Evolutionary conservation across 2,113 vertebrate species (phyloP), one percentile per base, ranked within the genome.

Genomic region (Coreoperca whiteheadi): DNA sequence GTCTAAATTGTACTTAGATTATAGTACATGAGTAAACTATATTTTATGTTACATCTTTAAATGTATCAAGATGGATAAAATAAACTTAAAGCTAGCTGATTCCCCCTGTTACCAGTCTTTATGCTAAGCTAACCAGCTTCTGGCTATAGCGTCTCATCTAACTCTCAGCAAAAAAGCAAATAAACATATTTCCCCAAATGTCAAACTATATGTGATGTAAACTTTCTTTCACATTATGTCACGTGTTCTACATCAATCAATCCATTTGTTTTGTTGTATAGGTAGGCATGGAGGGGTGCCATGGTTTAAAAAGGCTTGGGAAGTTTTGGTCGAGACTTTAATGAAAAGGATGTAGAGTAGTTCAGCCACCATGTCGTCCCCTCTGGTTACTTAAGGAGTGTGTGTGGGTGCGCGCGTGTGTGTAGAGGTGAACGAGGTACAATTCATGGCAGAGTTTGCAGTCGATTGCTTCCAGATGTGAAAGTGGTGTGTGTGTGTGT

Each of bases 401-500:
- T 71, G n/a, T 43, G 53, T 57, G 28, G 50, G 57, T 46, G 74
- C 56, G 43, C 66, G 71, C 53, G 25, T 57, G 60, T 59, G 34
- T 54, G 6, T 30, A 16, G 85, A 85, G 82, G 83, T 87, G 73
- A 79, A 82, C 1, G 87, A 89, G 90, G 77, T 81, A 79, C 41
- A 39, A 67, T 72, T 88, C 71, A 88, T 85, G 79, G 82, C 74
- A 81, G 87, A 87, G 54, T 80, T 74, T 87, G 59, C n/a, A 81
- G 67, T 53, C 48, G 30, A 95, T 90, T 88, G 83, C 87, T 92
- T 87, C 92, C 94, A 93, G 91, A 93, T 92, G 94, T 91, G 87
- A 68, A 15, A 23, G 73, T 30, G 72, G 83, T 79, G 75, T 63
- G 67, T 81, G 78, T 74, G 53, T 83, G 53, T 59, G 81, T 80